Percentiles rank a stretch among this genome's conserved stretches.
phyloP scores from a whole-genome alignment of 2,888 invertebrate species.

The Rotaria socialis region DNA sequence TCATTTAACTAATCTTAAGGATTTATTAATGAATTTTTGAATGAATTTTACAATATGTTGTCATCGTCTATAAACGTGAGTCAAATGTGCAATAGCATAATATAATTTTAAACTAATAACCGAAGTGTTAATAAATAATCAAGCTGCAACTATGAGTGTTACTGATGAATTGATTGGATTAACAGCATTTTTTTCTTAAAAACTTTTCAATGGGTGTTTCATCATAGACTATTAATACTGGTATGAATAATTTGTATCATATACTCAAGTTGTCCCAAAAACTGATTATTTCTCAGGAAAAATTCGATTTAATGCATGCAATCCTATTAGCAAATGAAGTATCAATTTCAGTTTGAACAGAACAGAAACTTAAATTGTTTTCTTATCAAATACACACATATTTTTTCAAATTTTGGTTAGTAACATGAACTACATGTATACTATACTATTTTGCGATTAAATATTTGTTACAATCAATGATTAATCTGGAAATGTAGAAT shows the following conservation, averaged over 20 bases:
- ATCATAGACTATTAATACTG: conserved; percentile 57
- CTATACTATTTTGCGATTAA: conserved; percentile 35
- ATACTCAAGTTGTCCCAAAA: conserved; percentile 49
- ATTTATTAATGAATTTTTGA: conserved; percentile 50
- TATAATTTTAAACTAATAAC: conserved; percentile 50
- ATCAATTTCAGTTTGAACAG: conserved; percentile 45
- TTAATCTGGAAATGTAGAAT: neutral
- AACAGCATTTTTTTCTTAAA: conserved; percentile 39
- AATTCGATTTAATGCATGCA: conserved; percentile 50
- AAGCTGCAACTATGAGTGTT: conserved; percentile 52
- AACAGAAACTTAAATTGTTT: neutral
- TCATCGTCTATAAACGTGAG: conserved; percentile 52
- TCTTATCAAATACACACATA: neutral
- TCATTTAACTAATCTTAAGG: conserved; percentile 43
- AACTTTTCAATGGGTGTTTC: conserved; percentile 37
- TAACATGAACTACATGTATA: conserved; percentile 43
- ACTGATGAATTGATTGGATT: conserved; percentile 54
- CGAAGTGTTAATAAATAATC: conserved; percentile 51
- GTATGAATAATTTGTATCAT: conserved; percentile 50
- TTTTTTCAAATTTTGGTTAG: neutral
- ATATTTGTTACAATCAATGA: neutral
- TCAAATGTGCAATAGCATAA: conserved; percentile 50
- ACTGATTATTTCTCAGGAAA: conserved; percentile 50
- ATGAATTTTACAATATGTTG: conserved; percentile 52
- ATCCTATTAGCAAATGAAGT: conserved; percentile 50